Evolutionary conservation across 1,140 invertebrate species (phyloP).

Genomic region (Drosophila kohkoa): DNA sequence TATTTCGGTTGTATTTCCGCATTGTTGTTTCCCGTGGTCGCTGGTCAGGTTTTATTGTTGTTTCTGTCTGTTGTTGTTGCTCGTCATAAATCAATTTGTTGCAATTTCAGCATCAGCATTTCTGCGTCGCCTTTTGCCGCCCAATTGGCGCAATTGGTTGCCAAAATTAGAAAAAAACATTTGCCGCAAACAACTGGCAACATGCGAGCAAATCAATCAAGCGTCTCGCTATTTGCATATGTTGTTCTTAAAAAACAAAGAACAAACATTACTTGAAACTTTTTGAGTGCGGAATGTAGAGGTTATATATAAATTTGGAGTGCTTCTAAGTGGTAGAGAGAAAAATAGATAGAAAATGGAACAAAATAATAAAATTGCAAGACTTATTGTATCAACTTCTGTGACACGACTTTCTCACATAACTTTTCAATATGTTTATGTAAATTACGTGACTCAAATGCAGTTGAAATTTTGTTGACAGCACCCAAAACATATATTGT

Average conservation of each 20-base stretch:
- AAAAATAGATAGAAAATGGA: background rate
- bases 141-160: conserved; percentile 62
- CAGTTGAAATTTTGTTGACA: background rate
- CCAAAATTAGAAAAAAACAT: conserved; percentile 62
- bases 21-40: conserved; percentile 31
- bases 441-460: conserved; percentile 65
- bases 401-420: conserved; percentile 42
- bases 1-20: conserved; percentile 55
- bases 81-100: conserved; percentile 78
- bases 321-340: background rate
- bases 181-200: conserved; percentile 28
- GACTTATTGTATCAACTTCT: background rate
- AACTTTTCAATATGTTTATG: conserved; percentile 45
- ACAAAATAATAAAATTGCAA: background rate
- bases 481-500: conserved; percentile 8
- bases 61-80: background rate
- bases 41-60: conserved; percentile 23
- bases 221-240: conserved; percentile 27
- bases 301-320: conserved; percentile 4
- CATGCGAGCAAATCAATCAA: conserved; percentile 62
- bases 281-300: background rate
- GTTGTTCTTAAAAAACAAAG: background rate
- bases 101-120: conserved; percentile 59
- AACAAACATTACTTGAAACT: conserved; percentile 9
- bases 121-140: conserved; percentile 33